Percentiles rank a stretch among this genome's conserved stretches.
These are phyloP conservation scores for Tautogolabrus adspersus DNA, from an alignment of 2,113 vertebrate species.

Conservation along the genomic window DNA sequence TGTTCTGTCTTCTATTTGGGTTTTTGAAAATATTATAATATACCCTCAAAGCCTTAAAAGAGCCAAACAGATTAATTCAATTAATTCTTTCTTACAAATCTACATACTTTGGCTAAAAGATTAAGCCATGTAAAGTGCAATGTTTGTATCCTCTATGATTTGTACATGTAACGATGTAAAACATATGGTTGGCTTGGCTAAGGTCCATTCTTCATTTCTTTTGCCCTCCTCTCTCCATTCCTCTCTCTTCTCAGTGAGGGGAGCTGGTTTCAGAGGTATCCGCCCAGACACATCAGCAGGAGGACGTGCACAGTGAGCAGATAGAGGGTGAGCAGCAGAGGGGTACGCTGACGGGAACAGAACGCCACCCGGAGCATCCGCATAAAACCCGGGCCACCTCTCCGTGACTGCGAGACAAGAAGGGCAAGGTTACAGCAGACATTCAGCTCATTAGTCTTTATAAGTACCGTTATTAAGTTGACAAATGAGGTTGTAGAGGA, in stretches of 20 bases:
- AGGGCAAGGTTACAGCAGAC: constrained; percentile 19
- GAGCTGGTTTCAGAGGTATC: constrained; percentile 85
- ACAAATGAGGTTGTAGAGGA: background rate
- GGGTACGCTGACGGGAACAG: constrained; percentile 88
- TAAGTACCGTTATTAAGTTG: constrained; percentile 17
- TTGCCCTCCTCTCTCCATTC: background rate
- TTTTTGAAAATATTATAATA: constrained; percentile 1
- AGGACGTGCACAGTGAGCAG: constrained; percentile 89
- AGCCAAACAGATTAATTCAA: constrained; percentile 35
- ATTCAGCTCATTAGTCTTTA: constrained; percentile 14
- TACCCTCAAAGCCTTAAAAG: constrained; percentile 4
- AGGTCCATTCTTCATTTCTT: constrained; percentile 13
- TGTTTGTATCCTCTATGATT: constrained; percentile 33
- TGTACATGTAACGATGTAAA: constrained; percentile 43
- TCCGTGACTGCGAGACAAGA: constrained; percentile 79
- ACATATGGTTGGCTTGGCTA: constrained; percentile 39
- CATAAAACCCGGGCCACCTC: constrained; percentile 75
- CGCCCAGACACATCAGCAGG: constrained; percentile 91
- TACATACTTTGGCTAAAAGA: constrained; percentile 71
- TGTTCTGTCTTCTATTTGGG: constrained; percentile 8
- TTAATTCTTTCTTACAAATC: constrained; percentile 29
- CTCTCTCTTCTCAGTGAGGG: background rate
- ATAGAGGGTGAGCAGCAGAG: constrained; percentile 87
- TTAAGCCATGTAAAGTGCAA: constrained; percentile 71
- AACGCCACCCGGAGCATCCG: constrained; percentile 86